These are phyloP conservation scores for Coelopa pilipes DNA, from an alignment of 2,888 invertebrate species.

Conservation along the genomic window DNA sequence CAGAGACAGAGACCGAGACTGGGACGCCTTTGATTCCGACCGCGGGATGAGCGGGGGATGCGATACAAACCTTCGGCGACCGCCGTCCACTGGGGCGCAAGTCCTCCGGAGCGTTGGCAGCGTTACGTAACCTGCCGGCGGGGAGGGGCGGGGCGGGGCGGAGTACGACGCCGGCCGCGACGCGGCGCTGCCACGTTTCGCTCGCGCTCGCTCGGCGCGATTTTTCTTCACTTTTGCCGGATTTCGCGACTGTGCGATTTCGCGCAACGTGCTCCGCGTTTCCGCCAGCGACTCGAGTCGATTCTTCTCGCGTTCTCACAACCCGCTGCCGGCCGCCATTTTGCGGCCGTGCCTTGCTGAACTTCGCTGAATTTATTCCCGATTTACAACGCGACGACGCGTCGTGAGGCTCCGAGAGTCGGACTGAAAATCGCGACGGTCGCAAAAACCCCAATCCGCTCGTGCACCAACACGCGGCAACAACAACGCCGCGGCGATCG, in stretches of 20 bases:
- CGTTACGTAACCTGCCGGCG: too few species aligned
- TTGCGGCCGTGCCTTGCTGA: too few species aligned
- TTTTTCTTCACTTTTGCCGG: neutral
- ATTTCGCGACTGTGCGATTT: neutral
- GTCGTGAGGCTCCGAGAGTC: neutral
- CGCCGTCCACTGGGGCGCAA: too few species aligned
- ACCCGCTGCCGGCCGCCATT: neutral
- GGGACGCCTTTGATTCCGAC: too few species aligned
- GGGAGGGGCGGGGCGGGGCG: too few species aligned
- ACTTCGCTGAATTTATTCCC: too few species aligned
- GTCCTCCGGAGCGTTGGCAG: too few species aligned
- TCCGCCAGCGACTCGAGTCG: neutral
- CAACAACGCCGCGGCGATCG: neutral
- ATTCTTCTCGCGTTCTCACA: neutral
- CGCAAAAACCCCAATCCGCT: constrained; percentile 6
- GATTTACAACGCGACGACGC: neutral
- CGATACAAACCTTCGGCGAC: too few species aligned
- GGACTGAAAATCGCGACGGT: neutral
- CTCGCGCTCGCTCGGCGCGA: neutral
- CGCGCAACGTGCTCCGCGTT: too few species aligned
- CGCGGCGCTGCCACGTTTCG: constrained; percentile 15
- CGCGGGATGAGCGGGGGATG: too few species aligned
- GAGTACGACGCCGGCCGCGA: too few species aligned
- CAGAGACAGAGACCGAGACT: too few species aligned
- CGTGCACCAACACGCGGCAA: constrained; percentile 1